phyloP scores from a whole-genome alignment of 2,888 invertebrate genomes.

The Hirtodrosophila trivittata region DNA sequence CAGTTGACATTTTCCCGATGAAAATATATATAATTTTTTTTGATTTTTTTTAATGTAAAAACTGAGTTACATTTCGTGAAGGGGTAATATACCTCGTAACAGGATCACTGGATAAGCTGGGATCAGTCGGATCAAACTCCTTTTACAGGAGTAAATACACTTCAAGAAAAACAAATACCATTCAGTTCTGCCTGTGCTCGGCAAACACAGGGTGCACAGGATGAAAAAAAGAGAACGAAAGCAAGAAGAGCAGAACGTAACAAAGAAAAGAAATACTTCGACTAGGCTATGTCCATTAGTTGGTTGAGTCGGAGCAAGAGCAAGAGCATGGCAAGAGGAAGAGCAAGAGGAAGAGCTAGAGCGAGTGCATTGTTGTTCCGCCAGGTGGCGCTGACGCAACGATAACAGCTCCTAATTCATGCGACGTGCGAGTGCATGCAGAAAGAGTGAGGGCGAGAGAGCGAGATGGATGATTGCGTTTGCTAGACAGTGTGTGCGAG shows the following conservation, averaged over 20 bases:
- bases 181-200: background rate
- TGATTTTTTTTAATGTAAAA: too few relatives aligned
- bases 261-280: slow-evolving; percentile 7
- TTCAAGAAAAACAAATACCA: too few relatives aligned
- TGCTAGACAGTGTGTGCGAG: slow-evolving; percentile 3
- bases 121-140: too few relatives aligned
- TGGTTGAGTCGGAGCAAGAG: slow-evolving; percentile 21
- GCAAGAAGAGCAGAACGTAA: background rate
- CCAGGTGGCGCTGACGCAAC: slow-evolving; percentile 69
- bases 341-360: slow-evolving; percentile 7
- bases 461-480: slow-evolving; percentile 29
- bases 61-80: too few relatives aligned
- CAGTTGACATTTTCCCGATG: too few relatives aligned
- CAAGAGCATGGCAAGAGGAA: slow-evolving; percentile 9
- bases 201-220: slow-evolving; percentile 17
- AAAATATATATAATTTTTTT: too few relatives aligned
- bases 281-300: slow-evolving; percentile 45
- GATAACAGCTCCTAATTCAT: slow-evolving; percentile 64
- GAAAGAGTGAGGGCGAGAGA: slow-evolving; percentile 15
- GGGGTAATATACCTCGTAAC: too few relatives aligned
- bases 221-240: background rate
- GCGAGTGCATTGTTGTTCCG: slow-evolving; percentile 56
- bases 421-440: slow-evolving; percentile 60
- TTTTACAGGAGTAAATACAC: too few relatives aligned
- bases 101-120: too few relatives aligned